Percentiles rank a stretch among this genome's conserved stretches.
Evolutionary conservation across 2,797 vertebrate genomes (phyloP).

Genomic region (Avahi laniger): DNA sequence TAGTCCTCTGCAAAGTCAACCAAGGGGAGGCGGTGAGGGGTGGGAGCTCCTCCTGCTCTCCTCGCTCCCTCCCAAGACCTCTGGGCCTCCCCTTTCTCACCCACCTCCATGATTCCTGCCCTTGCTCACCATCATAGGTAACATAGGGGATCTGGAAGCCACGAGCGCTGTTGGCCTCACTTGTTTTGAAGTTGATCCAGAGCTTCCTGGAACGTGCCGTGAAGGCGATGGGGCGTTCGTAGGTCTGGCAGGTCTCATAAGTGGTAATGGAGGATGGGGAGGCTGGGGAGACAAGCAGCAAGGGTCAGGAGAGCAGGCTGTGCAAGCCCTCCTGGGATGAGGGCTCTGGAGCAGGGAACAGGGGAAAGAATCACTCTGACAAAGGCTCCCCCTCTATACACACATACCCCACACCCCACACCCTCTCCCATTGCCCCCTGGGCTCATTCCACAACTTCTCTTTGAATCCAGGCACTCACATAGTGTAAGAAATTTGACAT

Average conservation of each 20-base stretch:
- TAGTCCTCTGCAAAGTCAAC: constrained; percentile 92
- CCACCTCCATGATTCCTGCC: background rate
- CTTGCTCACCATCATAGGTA: constrained; percentile 93
- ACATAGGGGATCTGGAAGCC: constrained; percentile 99
- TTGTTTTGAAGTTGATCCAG: constrained; percentile 99
- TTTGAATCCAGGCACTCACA: background rate
- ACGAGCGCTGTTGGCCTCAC: constrained; percentile 95
- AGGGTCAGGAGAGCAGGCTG: constrained; percentile 6
- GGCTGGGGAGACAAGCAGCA: constrained; percentile 83
- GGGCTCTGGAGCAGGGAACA: background rate
- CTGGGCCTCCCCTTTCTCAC: background rate
- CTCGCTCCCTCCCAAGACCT: background rate
- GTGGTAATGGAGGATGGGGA: constrained; percentile 98
- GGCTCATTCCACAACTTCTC: background rate
- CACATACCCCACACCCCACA: background rate
- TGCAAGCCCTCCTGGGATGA: background rate
- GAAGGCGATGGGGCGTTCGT: constrained; percentile 97
- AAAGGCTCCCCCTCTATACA: background rate
- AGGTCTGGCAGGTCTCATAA: constrained; percentile 98
- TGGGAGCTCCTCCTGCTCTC: background rate
- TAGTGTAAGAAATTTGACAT: background rate
- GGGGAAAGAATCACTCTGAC: background rate
- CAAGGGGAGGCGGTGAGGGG: background rate
- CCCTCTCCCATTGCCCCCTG: background rate
- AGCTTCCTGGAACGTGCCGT: constrained; percentile 97